Conservation (phyloP, 2,888 invertebrate genomes). For the Synanthedon myopaeformis region DNA sequence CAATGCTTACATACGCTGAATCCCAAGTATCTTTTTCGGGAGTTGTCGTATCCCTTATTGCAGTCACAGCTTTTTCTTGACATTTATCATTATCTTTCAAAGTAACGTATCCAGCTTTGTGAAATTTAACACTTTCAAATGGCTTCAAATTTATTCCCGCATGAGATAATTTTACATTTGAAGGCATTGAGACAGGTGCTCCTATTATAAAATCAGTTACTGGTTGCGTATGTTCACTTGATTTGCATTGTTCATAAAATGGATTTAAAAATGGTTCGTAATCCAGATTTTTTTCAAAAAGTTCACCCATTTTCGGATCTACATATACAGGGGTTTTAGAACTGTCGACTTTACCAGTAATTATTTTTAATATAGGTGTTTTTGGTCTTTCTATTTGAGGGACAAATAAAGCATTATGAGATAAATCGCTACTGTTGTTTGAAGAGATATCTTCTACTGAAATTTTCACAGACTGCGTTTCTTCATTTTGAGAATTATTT, state of each 20-base stretch:
- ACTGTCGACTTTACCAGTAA: constrained; percentile 32
- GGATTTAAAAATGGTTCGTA: constrained; percentile 41
- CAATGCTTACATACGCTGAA: constrained; percentile 68
- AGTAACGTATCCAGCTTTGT: constrained; percentile 40
- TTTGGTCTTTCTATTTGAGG: constrained; percentile 41
- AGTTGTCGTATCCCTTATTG: constrained; percentile 13
- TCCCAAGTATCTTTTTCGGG: constrained; percentile 62
- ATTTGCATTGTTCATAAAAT: constrained; percentile 36
- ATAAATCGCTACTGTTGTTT: constrained; percentile 1
- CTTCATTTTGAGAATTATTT: constrained; percentile 50
- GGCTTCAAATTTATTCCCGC: constrained; percentile 7
- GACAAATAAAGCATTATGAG: constrained; percentile 36
- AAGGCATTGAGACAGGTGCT: constrained; percentile 62
- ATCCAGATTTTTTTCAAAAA: constrained; percentile 24
- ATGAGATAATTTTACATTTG: constrained; percentile 20
- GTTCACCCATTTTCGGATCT: constrained; percentile 21
- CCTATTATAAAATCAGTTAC: constrained; percentile 62
- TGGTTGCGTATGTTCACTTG: constrained; percentile 19
- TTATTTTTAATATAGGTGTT: constrained; percentile 55
- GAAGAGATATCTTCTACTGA: constrained; percentile 19
- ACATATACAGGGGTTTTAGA: constrained; percentile 34
- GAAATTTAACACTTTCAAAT: constrained; percentile 15
- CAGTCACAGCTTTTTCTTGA: constrained; percentile 17
- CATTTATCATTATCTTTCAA: constrained; percentile 23
- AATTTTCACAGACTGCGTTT: constrained; percentile 35